Conservation (phyloP, 2,113 vertebrate species). For the Ophthalmolycus amberensis region DNA sequence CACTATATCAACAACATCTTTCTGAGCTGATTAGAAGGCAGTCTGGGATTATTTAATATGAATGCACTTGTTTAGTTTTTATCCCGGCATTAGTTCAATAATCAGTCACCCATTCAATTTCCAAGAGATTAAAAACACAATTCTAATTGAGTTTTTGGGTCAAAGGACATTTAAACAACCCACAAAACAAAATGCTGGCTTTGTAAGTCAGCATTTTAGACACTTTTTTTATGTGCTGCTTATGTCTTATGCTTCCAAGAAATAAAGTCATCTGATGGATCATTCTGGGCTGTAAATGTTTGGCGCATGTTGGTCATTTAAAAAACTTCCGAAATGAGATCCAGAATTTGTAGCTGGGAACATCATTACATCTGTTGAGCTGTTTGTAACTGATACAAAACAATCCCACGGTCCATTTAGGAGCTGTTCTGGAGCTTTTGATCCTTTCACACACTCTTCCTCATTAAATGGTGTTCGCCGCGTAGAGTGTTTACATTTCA, state of each 20-base stretch:
- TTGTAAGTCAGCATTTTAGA: background rate
- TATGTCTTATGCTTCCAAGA: conserved; percentile 7
- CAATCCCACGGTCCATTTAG: conserved; percentile 1
- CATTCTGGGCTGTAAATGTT: conserved; percentile 34
- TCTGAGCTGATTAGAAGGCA: conserved; percentile 72
- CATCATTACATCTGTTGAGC: conserved; percentile 51
- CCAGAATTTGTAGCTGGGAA: conserved; percentile 53
- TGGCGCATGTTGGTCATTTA: conserved; percentile 43
- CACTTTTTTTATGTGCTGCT: background rate
- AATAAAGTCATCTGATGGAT: conserved; percentile 32
- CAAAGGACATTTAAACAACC: conserved; percentile 45
- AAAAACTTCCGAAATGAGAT: conserved; percentile 42
- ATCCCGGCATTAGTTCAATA: conserved; percentile 60
- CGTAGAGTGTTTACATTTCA: background rate
- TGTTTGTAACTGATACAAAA: conserved; percentile 19
- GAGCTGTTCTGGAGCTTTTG: background rate
- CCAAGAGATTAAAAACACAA: conserved; percentile 62
- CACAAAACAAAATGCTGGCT: conserved; percentile 17
- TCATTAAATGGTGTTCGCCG: background rate
- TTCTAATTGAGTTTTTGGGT: conserved; percentile 60
- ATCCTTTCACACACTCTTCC: background rate
- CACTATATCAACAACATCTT: conserved; percentile 60
- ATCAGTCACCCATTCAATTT: conserved; percentile 55
- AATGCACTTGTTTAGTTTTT: conserved; percentile 66
- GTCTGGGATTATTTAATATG: conserved; percentile 67